Conservation (phyloP, 2,888 invertebrate genomes). For the Hermaeophaga mercurialis region DNA sequence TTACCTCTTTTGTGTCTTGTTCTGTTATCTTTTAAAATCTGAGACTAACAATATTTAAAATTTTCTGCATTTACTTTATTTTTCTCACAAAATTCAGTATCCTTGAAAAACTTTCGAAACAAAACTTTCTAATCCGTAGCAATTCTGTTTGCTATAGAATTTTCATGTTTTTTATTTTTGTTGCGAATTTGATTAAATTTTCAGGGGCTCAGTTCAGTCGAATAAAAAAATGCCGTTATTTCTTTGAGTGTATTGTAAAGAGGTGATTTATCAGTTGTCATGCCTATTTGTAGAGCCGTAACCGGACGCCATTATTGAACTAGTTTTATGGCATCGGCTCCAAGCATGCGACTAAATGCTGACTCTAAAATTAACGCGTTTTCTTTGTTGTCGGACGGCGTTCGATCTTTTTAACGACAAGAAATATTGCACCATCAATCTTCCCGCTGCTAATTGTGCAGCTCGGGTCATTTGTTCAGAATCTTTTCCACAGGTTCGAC, state of each 20-base stretch:
- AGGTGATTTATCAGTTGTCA: constrained; percentile 23
- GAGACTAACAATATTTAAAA: too few relatives aligned
- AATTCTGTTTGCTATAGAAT: too few relatives aligned
- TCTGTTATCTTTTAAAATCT: too few relatives aligned
- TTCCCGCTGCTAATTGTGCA: constrained; percentile 53
- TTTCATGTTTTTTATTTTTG: too few relatives aligned
- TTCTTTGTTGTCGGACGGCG: constrained; percentile 40
- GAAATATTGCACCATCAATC: constrained; percentile 52
- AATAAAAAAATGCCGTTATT: not conserved
- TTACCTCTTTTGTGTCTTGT: too few relatives aligned
- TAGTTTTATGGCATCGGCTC: constrained; percentile 31
- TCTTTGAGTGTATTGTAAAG: not conserved
- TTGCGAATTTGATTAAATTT: too few relatives aligned
- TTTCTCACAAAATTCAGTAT: too few relatives aligned
- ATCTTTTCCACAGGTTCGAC: constrained; percentile 40
- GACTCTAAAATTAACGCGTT: constrained; percentile 44
- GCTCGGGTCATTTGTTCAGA: constrained; percentile 44
- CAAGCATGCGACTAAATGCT: constrained; percentile 41
- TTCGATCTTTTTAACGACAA: constrained; percentile 45
- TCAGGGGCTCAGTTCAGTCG: too few relatives aligned
- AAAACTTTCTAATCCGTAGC: too few relatives aligned
- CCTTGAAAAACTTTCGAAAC: too few relatives aligned
- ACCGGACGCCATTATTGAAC: constrained; percentile 27
- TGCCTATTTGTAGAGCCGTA: constrained; percentile 28
- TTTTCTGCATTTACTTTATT: too few relatives aligned